These are phyloP conservation scores for Formica selysi DNA, from an alignment of 1,140 invertebrate genomes.

Conservation along the genomic window DNA sequence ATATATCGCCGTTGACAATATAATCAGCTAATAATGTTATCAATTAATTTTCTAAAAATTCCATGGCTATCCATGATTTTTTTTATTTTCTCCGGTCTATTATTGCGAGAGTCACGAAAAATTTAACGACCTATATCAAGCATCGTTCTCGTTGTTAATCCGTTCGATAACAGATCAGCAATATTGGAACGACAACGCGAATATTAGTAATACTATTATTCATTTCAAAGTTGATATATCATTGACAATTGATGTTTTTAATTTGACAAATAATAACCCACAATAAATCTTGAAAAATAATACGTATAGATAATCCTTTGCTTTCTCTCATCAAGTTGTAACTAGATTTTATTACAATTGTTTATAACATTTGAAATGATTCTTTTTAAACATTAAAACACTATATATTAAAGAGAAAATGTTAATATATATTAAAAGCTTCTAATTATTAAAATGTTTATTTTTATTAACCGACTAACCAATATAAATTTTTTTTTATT, in stretches of 20 bases:
- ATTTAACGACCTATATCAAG: constrained; percentile 23
- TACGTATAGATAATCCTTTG: background rate
- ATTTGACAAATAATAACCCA: constrained; percentile 24
- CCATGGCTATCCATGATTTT: background rate
- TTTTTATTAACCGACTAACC: background rate
- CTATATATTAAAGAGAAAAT: background rate
- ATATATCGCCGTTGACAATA: background rate
- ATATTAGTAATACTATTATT: constrained; percentile 30
- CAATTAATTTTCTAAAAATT: constrained; percentile 9
- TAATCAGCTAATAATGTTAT: background rate
- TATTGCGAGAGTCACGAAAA: constrained; percentile 10
- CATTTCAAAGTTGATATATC: background rate
- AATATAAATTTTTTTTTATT: too few relatives aligned
- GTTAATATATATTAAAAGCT: background rate
- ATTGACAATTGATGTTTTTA: constrained; percentile 17
- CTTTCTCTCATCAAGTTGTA: too few relatives aligned
- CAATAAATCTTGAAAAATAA: constrained; percentile 35
- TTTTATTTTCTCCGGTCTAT: background rate
- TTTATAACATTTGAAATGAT: background rate
- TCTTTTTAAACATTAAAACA: background rate
- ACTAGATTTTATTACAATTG: background rate
- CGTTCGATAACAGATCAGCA: background rate
- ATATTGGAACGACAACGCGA: background rate
- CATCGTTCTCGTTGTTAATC: constrained; percentile 24
- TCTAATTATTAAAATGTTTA: background rate